These are phyloP conservation scores for Brienomyrus brachyistius DNA, from an alignment of 2,113 vertebrate genomes.

Conservation along the genomic window DNA sequence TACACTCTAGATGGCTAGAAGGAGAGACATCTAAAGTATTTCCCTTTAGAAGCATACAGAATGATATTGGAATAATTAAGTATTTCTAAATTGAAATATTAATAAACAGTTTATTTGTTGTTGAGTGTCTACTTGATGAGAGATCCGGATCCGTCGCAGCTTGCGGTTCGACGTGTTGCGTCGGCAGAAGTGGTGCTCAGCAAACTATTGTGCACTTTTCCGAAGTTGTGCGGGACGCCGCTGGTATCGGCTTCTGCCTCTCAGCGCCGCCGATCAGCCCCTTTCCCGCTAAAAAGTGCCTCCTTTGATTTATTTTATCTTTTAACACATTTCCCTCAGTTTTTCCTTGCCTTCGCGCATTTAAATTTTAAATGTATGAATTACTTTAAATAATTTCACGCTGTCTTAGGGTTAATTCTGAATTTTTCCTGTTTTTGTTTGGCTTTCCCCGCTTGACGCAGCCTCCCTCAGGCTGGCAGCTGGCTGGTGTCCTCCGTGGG, in stretches of 20 bases:
- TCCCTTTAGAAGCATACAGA: neutral
- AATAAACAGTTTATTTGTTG: neutral
- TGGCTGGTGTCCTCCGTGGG: neutral
- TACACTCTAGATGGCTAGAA: neutral
- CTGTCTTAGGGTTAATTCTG: neutral
- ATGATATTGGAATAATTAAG: neutral
- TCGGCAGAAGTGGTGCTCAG: neutral
- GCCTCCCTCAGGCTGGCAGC: neutral
- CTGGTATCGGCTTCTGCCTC: neutral
- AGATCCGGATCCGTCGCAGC: neutral
- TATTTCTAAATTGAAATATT: neutral
- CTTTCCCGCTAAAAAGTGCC: neutral
- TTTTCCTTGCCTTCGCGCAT: neutral
- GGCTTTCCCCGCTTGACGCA: neutral
- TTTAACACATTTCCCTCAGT: neutral
- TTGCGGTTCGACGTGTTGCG: neutral
- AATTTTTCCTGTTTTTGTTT: neutral
- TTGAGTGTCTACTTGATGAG: neutral
- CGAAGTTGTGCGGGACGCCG: neutral
- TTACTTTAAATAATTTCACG: neutral
- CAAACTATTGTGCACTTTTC: neutral
- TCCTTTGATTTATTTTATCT: constrained; percentile 24
- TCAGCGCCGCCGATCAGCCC: neutral
- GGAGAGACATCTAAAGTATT: neutral
- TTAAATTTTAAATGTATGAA: constrained; percentile 3